Base-by-base conservation (phyloP, 2,797 vertebrate species). In the Rhyacichthys aspro region DNA sequence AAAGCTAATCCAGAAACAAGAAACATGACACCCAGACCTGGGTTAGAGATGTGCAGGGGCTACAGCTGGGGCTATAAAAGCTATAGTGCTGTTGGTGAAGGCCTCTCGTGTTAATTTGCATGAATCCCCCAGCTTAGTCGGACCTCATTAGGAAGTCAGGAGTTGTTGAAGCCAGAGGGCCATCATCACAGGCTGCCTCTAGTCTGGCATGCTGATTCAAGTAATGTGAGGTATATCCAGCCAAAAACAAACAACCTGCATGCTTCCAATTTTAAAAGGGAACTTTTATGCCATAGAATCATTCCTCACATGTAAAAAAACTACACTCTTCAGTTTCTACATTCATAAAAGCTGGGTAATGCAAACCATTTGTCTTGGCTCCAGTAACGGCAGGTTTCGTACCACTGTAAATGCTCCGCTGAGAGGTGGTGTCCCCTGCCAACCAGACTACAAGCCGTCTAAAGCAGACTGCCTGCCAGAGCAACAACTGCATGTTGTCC, bases 1-100 rank as follows among this genome's bases (percentile, higher is more conserved):
- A 80, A 78, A 44, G 69, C 82, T 84, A 69, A 85, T 85, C 84
- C 86, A 87, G 83, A 81, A 57, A 65, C 65, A 72, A 75, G 84
- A 84, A 89, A 88, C 32, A 80, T 76, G 83, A 89, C 77, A 78
- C 87, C 61, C 56, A 7, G 57, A 68, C 48, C 58, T 18, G 23
- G 7, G 46, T 39, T 50, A 43, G 59, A 74, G 70, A 83, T 65
- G 70, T 63, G 72, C 59, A 2, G 48, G 61, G 68, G 49, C 69
- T 53, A 60, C 67, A 81, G 77, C 78, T 74, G 62, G 42, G 58
- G 55, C 52, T 45, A 33, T 74, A 72, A 84, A 80, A 76, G 49
- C 57, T 39, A 16, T 7, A 4, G 7, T 12, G 61, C 23, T 16
- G 67, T 46, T 12, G 8, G 45, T 0, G 17, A 41, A 77, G 72